These are phyloP conservation scores for Drosophila dunni DNA, from an alignment of 1,140 invertebrate species.

Conservation along the genomic window DNA sequence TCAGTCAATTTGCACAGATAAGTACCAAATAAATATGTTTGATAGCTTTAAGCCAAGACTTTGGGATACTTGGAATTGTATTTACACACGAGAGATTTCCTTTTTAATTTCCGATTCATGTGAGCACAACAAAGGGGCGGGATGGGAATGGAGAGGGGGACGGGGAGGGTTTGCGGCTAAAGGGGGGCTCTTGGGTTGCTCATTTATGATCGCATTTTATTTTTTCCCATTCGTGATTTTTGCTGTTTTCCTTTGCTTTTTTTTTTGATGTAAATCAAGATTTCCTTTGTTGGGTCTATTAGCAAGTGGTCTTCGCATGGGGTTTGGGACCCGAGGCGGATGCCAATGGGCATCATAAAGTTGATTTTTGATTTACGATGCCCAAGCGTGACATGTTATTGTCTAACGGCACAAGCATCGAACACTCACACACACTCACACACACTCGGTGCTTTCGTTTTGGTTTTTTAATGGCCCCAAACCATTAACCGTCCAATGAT, in stretches of 20 bases:
- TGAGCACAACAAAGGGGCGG: conserved; percentile 23
- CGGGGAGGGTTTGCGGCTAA: background rate
- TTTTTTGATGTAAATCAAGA: conserved; percentile 8
- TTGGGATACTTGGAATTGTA: conserved; percentile 19
- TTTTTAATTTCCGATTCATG: conserved; percentile 73
- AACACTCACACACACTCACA: background rate
- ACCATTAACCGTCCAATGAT: conserved; percentile 48
- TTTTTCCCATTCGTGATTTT: background rate
- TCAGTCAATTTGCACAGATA: conserved; percentile 52
- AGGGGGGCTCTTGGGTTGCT: background rate
- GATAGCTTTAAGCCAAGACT: conserved; percentile 25
- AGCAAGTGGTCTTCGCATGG: conserved; percentile 26
- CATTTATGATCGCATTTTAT: conserved; percentile 43
- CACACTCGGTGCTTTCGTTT: background rate
- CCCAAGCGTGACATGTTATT: conserved; percentile 64
- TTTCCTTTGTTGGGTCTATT: conserved; percentile 40
- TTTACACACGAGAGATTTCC: conserved; percentile 53
- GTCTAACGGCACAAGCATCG: conserved; percentile 37
- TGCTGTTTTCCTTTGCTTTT: background rate
- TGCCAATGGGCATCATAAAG: conserved; percentile 48
- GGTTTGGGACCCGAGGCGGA: conserved; percentile 1
- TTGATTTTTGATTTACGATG: conserved; percentile 68
- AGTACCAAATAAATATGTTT: conserved; percentile 50
- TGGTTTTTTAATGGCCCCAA: conserved; percentile 1
- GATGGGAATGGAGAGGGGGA: background rate